phyloP scores from a whole-genome alignment of 2,797 vertebrate genomes.

The Sebastes dallii region DNA sequence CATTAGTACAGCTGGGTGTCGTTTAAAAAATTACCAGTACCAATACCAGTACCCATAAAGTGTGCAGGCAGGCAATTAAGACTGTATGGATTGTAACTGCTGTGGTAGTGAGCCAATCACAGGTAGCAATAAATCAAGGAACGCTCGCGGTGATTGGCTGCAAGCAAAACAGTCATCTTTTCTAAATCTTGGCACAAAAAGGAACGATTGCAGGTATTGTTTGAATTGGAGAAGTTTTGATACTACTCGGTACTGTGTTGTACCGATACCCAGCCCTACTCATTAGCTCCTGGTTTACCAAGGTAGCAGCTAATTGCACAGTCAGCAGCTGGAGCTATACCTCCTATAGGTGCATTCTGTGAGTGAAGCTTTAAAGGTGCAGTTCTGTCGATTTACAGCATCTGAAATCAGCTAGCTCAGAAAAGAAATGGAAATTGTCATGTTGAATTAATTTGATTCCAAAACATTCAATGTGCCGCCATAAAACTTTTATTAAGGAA shows the following conservation, averaged over 20 bases:
- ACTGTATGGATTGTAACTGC: too few species aligned
- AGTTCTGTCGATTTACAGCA: neutral
- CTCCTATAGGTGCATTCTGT: neutral
- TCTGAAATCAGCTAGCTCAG: neutral
- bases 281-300: neutral
- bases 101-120: too few species aligned
- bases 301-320: neutral
- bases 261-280: too few species aligned
- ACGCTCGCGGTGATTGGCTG: accelerated
- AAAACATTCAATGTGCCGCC: neutral
- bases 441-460: neutral
- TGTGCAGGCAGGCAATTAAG: too few species aligned
- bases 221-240: too few species aligned
- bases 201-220: too few species aligned
- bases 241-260: too few species aligned
- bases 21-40: too few species aligned
- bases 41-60: too few species aligned
- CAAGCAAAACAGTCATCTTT: too few species aligned
- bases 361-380: neutral
- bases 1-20: neutral
- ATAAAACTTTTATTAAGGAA: neutral
- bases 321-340: neutral
- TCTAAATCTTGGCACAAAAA: too few species aligned
- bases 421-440: neutral
- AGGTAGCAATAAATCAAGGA: too few species aligned